phyloP scores from a whole-genome alignment of 1,140 invertebrate genomes.

The Drosophila pandora region DNA sequence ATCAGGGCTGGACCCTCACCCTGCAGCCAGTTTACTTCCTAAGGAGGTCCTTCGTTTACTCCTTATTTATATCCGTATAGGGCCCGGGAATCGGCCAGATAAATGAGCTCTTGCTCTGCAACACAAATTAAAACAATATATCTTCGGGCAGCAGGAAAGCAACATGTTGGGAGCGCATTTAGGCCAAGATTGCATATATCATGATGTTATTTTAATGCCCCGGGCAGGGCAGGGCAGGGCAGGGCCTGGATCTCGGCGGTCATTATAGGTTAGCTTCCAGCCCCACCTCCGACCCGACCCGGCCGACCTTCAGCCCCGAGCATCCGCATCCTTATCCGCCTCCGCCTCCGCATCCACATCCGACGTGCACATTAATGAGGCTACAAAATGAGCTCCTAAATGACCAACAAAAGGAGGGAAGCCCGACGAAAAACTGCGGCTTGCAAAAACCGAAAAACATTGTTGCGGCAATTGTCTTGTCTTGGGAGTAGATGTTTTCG shows the following conservation, averaged over 20 bases:
- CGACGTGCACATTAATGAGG: slow-evolving; percentile 37
- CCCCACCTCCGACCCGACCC: neutral
- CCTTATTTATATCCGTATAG: neutral
- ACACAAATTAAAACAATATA: slow-evolving; percentile 1
- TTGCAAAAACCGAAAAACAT: slow-evolving; percentile 28
- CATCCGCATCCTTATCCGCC: no score
- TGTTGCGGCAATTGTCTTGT: slow-evolving; percentile 51
- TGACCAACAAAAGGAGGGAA: slow-evolving; percentile 36
- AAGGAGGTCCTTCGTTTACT: neutral
- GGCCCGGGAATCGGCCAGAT: neutral
- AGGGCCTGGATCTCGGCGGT: slow-evolving; percentile 17
- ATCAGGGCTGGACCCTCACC: no score
- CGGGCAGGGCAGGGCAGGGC: neutral
- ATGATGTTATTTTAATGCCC: slow-evolving; percentile 43
- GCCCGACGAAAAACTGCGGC: slow-evolving; percentile 1
- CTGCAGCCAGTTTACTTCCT: no score
- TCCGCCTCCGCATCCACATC: neutral
- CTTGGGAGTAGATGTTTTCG: slow-evolving; percentile 36
- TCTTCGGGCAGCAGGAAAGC: neutral
- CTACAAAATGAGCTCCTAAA: slow-evolving; percentile 55
- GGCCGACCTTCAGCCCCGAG: neutral
- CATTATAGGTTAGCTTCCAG: slow-evolving; percentile 38
- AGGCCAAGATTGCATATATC: slow-evolving; percentile 28
- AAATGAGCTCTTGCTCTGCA: neutral
- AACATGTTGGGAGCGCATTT: neutral